A percentile compares a stretch with the other conserved stretches of the same genome.
Evolutionary conservation across 2,113 vertebrate species (phyloP).

Genomic region (Chascanopsetta lugubris): DNA sequence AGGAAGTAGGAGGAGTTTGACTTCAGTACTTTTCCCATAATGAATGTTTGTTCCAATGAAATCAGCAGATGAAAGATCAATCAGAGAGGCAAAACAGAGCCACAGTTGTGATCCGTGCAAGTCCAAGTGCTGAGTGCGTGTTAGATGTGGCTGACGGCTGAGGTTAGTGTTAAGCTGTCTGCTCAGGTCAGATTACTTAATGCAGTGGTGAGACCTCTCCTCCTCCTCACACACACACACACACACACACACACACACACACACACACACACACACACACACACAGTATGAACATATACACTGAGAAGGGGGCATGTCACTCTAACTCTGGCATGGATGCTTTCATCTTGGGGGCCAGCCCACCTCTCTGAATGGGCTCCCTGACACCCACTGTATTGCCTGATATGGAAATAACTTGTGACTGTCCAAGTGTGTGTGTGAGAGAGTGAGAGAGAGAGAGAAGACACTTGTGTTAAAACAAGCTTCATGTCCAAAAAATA

Average conservation of each 20-base stretch:
- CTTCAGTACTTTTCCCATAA: no score
- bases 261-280: constrained; percentile 3
- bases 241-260: constrained; percentile 35
- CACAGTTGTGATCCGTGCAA: background rate
- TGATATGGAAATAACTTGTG: constrained; percentile 64
- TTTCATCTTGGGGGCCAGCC: constrained; percentile 48
- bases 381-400: constrained; percentile 46
- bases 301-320: constrained; percentile 44
- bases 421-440: constrained; percentile 35
- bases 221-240: constrained; percentile 30
- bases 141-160: constrained; percentile 33
- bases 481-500: background rate
- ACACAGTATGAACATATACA: no score
- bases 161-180: constrained; percentile 32
- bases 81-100: background rate
- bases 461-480: constrained; percentile 7
- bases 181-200: constrained; percentile 47
- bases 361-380: constrained; percentile 40
- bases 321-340: constrained; percentile 46
- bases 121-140: constrained; percentile 18
- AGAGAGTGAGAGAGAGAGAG: constrained; percentile 12
- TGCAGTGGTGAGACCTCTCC: constrained; percentile 35
- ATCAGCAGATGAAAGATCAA: background rate
- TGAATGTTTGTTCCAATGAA: background rate
- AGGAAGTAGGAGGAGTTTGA: no score